Percentiles rank a stretch among this genome's conserved stretches.
Evolutionary conservation across 92 coral and sea anemone genomes (phyloP).

Genomic region (Muricea muricata): DNA sequence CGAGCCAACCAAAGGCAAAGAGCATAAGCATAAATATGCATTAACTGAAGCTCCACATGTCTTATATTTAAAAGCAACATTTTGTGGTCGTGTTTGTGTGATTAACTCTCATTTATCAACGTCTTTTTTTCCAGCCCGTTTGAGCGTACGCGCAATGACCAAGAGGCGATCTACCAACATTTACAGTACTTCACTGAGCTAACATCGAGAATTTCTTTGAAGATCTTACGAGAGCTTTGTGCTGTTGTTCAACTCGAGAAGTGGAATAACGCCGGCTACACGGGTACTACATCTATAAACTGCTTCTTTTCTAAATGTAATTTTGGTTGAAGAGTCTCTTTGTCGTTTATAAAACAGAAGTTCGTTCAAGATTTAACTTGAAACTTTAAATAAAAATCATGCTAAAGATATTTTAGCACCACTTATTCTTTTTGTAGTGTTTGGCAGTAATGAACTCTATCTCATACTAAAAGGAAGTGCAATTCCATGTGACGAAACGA

Average conservation of each 20-base stretch:
- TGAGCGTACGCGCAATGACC: constrained; percentile 91
- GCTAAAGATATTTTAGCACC: neutral
- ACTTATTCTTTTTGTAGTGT: constrained; percentile 59
- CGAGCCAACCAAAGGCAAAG: too few species aligned
- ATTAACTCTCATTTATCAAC: too few species aligned
- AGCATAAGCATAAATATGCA: too few species aligned
- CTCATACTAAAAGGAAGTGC: constrained; percentile 87
- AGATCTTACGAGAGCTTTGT: constrained; percentile 81
- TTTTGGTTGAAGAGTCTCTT: too few species aligned
- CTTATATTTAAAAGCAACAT: too few species aligned
- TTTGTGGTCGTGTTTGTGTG: too few species aligned
- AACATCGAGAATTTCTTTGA: constrained; percentile 65
- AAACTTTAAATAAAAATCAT: too few species aligned
- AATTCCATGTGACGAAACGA: constrained; percentile 62
- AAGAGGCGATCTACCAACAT: constrained; percentile 81
- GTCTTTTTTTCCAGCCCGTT: too few species aligned
- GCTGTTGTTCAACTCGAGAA: constrained; percentile 83
- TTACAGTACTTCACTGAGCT: constrained; percentile 80
- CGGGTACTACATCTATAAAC: constrained; percentile 82
- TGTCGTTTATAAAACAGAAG: neutral
- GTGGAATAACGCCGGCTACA: constrained; percentile 82
- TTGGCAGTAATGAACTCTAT: constrained; percentile 85
- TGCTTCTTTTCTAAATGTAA: neutral
- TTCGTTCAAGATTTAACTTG: neutral
- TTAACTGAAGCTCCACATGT: too few species aligned